Evolutionary conservation across 92 coral and sea anemone genomes (phyloP).

Genomic region (Heliopora coerulea): DNA sequence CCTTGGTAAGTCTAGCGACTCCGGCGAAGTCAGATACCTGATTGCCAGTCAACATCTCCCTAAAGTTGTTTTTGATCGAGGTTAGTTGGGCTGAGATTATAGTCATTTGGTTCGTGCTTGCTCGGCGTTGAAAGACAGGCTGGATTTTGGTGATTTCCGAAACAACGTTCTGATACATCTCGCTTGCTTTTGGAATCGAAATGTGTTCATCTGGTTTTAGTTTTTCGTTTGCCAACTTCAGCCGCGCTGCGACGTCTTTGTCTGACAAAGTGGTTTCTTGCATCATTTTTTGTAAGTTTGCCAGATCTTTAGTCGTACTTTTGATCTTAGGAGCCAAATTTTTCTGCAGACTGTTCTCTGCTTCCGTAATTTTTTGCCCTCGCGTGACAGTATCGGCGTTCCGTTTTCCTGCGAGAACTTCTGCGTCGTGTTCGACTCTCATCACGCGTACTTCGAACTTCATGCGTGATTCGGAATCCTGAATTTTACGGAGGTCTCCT

Average conservation of each 20-base stretch:
- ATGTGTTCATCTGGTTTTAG: background rate
- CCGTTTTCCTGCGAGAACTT: conserved; percentile 6
- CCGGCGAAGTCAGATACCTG: background rate
- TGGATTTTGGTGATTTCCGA: background rate
- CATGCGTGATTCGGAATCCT: background rate
- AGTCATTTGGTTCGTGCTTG: background rate
- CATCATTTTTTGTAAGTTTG: background rate
- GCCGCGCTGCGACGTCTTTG: background rate
- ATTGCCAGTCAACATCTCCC: background rate
- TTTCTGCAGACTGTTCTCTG: background rate
- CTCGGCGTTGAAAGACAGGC: background rate
- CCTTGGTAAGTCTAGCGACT: background rate
- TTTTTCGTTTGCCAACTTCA: background rate
- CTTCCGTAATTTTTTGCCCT: background rate
- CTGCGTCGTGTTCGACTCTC: conserved; percentile 1
- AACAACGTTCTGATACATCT: background rate
- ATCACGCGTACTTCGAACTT: background rate
- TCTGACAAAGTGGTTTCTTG: background rate
- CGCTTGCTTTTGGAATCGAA: background rate
- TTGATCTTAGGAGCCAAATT: background rate
- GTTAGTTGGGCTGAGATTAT: background rate
- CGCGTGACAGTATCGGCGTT: background rate
- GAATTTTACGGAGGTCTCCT: background rate
- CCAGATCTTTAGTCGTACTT: background rate
- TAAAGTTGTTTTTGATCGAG: background rate